These are phyloP conservation scores for Sesia apiformis DNA, from an alignment of 2,888 invertebrate species.

Conservation along the genomic window DNA sequence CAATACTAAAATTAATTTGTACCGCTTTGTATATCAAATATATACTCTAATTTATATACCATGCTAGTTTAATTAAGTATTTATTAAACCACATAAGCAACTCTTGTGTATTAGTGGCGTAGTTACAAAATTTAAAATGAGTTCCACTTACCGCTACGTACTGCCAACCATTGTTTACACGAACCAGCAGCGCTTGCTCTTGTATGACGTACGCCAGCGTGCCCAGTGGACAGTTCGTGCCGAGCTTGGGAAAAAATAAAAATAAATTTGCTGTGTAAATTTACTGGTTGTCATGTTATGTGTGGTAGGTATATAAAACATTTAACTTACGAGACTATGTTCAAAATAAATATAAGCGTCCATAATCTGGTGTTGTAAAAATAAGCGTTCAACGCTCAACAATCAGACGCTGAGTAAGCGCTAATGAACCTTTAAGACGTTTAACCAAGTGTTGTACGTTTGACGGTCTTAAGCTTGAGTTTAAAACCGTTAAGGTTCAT, in stretches of 20 bases:
- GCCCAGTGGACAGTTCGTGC: conserved; percentile 78
- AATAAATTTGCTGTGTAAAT: conserved; percentile 1
- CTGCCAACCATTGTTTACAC: conserved; percentile 96
- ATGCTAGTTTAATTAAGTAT: conserved; percentile 1
- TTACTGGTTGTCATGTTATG: not conserved
- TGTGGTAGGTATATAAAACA: not conserved
- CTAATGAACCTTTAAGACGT: not conserved
- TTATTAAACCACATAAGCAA: conserved; percentile 9
- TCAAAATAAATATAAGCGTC: not conserved
- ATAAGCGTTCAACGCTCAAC: too few species aligned
- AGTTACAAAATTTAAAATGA: conserved; percentile 11
- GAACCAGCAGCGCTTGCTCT: conserved; percentile 90
- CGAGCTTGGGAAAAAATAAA: conserved; percentile 37
- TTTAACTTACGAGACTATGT: too few species aligned
- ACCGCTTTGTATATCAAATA: conserved; percentile 7
- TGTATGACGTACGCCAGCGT: conserved; percentile 93
- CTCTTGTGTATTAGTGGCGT: conserved; percentile 16
- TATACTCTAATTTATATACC: conserved; percentile 1
- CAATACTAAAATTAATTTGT: conserved; percentile 5
- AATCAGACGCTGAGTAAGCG: too few species aligned
- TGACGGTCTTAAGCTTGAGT: not conserved
- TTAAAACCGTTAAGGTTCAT: too few species aligned
- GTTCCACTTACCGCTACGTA: conserved; percentile 87
- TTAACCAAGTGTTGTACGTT: not conserved
- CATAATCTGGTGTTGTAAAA: too few species aligned